Base-by-base conservation (phyloP, 1,140 invertebrate genomes). In the Cecropterus lyciades region DNA sequence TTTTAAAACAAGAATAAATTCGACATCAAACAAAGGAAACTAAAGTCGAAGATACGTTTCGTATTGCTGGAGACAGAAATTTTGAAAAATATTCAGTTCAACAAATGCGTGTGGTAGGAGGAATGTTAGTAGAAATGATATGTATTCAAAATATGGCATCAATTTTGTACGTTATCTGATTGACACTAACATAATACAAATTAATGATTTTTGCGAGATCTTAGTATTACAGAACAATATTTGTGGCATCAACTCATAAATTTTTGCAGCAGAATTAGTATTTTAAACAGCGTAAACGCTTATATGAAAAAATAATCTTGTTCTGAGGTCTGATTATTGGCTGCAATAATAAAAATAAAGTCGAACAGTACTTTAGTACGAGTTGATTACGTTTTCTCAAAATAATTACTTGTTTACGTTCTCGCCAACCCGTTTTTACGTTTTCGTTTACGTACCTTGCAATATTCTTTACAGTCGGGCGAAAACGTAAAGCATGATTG, bases 101-200 rank as follows among this genome's bases (percentile, higher is more conserved):
- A 45, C 46, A 74, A 77, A 75, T 79, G 77, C 73, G 75, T 37
- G 52, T 9, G 37, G 20, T 53, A 69, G 13, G 43, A 73, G 80
- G 80, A 85, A 85, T 85, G 68, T 75, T 80, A 78, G 70, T 79
- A 82, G 60, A 69, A 0, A 77, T 86, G 87, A 87, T 89, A 89
- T 87, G 85, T 89, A 60, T 84, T 73, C 40, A 77, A 51, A 62
- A 75, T 85, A 88, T 88, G 87, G 85, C 87, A 84, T 82, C 71
- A 69, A 30, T 67, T 77, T 79, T 81, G 77, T 81, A 84, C 81
- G 66, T 67, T 56, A 46, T 37, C 37, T 30, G 30, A 65, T 62
- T 55, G 20, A 30, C 37, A 71, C 9, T 16, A 6, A 30, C 0
- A 30, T 30, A 56, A 56, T 40, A 10, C 8, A 46, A 46, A 17